Percentiles rank a stretch among this genome's conserved stretches.
Conservation (phyloP, 2,113 vertebrate species). For the Raja brachyura region DNA sequence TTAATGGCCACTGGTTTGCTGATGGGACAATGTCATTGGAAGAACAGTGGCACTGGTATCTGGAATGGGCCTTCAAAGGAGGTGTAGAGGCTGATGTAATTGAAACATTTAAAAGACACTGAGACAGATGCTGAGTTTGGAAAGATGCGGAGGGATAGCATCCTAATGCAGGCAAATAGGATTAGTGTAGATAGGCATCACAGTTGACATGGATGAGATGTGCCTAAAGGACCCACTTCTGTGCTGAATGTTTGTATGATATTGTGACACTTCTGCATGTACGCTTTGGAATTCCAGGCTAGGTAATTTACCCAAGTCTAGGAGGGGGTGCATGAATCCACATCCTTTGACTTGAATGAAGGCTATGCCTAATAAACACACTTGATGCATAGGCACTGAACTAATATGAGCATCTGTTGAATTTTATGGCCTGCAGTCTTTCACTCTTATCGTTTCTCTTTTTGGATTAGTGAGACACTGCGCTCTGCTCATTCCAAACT, state of each 20-base stretch:
- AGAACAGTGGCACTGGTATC: neutral
- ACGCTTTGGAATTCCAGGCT: neutral
- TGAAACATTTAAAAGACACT: too few relatives aligned
- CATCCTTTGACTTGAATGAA: neutral
- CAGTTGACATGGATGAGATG: too few relatives aligned
- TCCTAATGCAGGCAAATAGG: too few relatives aligned
- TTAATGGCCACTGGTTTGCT: neutral
- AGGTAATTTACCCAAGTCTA: neutral
- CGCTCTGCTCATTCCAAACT: constrained; percentile 65
- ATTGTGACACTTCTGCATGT: neutral
- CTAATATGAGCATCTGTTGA: neutral
- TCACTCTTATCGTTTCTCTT: neutral
- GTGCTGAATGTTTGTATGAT: too few relatives aligned
- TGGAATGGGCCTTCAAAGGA: too few relatives aligned
- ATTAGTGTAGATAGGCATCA: too few relatives aligned
- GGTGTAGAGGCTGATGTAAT: too few relatives aligned
- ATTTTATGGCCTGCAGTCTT: neutral
- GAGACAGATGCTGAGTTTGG: too few relatives aligned
- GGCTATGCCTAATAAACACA: neutral
- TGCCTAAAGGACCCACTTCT: too few relatives aligned
- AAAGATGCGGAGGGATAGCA: too few relatives aligned
- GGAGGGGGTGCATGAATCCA: neutral
- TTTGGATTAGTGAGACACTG: constrained; percentile 50
- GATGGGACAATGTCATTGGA: neutral
- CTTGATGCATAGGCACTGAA: neutral